phyloP scores from a whole-genome alignment of 2,888 invertebrate species.

The Cephus runcator region DNA sequence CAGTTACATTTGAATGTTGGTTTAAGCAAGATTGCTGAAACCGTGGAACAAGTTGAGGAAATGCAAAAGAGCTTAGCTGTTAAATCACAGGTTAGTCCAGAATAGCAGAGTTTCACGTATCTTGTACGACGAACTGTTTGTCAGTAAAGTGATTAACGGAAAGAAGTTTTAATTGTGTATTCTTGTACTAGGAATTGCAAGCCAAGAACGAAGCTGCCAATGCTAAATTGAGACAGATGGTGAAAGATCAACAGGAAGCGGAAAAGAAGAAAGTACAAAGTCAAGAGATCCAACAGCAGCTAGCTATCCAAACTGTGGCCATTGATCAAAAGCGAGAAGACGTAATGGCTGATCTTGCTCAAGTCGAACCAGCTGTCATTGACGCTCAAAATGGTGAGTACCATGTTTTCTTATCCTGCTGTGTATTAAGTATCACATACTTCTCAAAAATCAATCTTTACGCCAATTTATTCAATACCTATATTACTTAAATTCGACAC shows the following conservation, averaged over 20 bases:
- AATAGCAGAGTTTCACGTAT: constrained; percentile 3
- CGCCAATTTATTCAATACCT: too few species aligned
- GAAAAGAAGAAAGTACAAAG: constrained; percentile 99
- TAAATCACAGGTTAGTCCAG: constrained; percentile 80
- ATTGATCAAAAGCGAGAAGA: constrained; percentile 93
- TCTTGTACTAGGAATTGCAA: constrained; percentile 77
- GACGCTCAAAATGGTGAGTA: constrained; percentile 94
- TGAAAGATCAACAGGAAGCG: constrained; percentile 98
- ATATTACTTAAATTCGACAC: too few species aligned
- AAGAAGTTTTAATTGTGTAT: constrained; percentile 1
- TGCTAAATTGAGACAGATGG: constrained; percentile 99
- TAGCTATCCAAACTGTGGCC: constrained; percentile 90
- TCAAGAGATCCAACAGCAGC: constrained; percentile 89
- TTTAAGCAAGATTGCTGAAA: constrained; percentile 98
- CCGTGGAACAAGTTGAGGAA: constrained; percentile 99
- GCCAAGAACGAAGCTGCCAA: constrained; percentile 99
- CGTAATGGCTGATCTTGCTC: constrained; percentile 95
- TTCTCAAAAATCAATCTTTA: neutral
- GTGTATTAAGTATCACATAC: neutral
- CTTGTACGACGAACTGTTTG: constrained; percentile 9
- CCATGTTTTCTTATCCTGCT: constrained; percentile 12
- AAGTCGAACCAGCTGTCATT: constrained; percentile 98
- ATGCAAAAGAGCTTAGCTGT: constrained; percentile 98
- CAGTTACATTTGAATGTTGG: constrained; percentile 99
- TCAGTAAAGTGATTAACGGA: neutral